Evolutionary conservation across 1,140 invertebrate species (phyloP), one percentile per base, ranked within the genome.

Genomic region (Leptoteleia sp.): DNA sequence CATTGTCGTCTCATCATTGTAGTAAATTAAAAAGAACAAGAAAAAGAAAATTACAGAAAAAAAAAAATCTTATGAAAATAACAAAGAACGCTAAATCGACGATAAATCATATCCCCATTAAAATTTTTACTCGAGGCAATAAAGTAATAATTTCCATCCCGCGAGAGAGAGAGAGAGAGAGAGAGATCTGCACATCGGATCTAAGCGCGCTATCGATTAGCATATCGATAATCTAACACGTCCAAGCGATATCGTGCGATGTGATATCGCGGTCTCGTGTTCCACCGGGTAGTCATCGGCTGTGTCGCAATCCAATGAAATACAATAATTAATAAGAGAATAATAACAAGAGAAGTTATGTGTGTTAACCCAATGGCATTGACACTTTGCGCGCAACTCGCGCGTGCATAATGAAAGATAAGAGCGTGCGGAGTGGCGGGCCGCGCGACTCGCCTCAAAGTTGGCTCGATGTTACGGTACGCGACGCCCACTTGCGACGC

Each of bases 271-370:
- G n/a, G 55, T 65, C 43, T 61, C 55, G 45, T 54, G 31, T 71
- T 52, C 59, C 52, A 71, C 50, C n/a, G 59, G 50, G 57, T 38
- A 57, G 42, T 71, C 61, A 71, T 77, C 75, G 13, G 13, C n/a
- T 6, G n/a, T 77, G 59, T 71, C 38, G 75, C 17, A 77, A 76
- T 22, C 35, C 42, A 64, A 70, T 70, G 48, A 70, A 57, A 71
- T 61, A 52, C 54, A 61, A 71, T 77, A 71, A 77, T 77, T 77
- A 77, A 65, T 77, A 77, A 77, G 11, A 77, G 65, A 65, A 77
- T n/a, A n/a, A n/a, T n/a, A n/a, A n/a, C n/a, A n/a, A n/a, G n/a
- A n/a, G n/a, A 70, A 71, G 67, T 71, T 71, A 77, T 54, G 67
- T 42, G 9, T 42, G 59, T 61, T 71, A 71, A 70, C 73, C 45